A percentile compares a stretch with the other conserved stretches of the same genome.
Conservation (phyloP, 2,888 invertebrate genomes). For the Muschampia plurimacula region DNA sequence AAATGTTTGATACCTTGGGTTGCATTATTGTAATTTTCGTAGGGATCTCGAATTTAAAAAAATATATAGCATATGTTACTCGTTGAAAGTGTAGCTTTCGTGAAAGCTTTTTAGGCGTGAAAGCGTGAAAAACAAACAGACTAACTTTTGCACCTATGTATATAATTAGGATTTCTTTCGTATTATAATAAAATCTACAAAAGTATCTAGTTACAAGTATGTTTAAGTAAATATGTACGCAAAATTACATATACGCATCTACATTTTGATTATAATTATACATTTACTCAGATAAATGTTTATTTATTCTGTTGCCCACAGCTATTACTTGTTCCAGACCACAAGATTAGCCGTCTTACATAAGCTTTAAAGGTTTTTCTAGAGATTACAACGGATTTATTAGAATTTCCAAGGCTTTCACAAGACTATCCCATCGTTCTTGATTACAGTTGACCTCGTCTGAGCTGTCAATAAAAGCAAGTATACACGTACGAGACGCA, state of each 20-base stretch:
- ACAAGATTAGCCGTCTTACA: background rate
- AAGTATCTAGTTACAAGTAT: too few relatives aligned
- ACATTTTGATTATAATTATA: background rate
- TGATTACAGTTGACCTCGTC: conserved; percentile 17
- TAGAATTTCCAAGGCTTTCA: background rate
- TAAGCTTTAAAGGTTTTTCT: background rate
- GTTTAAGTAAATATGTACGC: background rate
- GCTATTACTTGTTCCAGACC: background rate
- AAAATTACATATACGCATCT: background rate
- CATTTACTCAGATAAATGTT: background rate
- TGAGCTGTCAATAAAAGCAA: conserved; percentile 24
- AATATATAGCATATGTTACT: too few relatives aligned
- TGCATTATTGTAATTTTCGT: too few relatives aligned
- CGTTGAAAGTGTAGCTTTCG: too few relatives aligned
- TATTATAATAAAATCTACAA: too few relatives aligned
- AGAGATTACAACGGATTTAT: background rate
- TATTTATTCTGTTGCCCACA: background rate
- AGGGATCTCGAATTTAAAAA: too few relatives aligned
- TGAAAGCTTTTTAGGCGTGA: too few relatives aligned
- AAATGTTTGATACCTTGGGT: too few relatives aligned
- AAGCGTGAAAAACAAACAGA: too few relatives aligned
- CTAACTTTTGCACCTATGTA: too few relatives aligned
- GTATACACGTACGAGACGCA: conserved; percentile 34
- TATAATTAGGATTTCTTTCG: too few relatives aligned
- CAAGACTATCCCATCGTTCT: conserved; percentile 1